phyloP scores from a whole-genome alignment of 2,113 vertebrate genomes.

The Sapajus apella region DNA sequence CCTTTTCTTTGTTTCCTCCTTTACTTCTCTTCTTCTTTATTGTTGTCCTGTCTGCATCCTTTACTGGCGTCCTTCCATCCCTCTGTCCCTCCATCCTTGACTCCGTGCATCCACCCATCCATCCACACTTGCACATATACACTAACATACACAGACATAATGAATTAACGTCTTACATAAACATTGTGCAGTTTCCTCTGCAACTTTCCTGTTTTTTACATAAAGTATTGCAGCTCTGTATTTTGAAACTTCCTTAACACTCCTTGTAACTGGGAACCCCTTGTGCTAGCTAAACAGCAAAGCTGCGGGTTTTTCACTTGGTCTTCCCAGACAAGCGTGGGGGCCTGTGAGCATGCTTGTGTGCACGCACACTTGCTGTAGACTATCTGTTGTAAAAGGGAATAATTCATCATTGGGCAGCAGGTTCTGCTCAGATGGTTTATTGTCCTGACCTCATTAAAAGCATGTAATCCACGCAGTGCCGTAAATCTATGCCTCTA shows the following conservation, averaged over 20 bases:
- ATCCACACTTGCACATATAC: background rate
- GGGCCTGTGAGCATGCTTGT: background rate
- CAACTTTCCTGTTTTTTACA: background rate
- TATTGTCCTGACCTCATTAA: slow-evolving; percentile 86
- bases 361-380: background rate
- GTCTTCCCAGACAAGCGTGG: accelerated
- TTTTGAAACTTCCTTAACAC: background rate
- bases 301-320: background rate
- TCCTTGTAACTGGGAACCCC: background rate
- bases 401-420: slow-evolving; percentile 89
- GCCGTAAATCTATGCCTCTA: slow-evolving; percentile 82
- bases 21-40: background rate
- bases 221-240: background rate
- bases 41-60: background rate
- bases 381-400: slow-evolving; percentile 81
- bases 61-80: accelerated
- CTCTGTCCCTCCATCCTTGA: background rate
- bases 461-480: slow-evolving; percentile 77
- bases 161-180: background rate
- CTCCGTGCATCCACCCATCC: background rate
- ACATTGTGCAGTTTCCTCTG: background rate
- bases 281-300: background rate
- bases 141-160: background rate
- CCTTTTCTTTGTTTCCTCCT: too few species aligned
- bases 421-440: slow-evolving; percentile 81